Conservation (phyloP, 2,888 invertebrate species). For the Holacanthella duospinosa region DNA sequence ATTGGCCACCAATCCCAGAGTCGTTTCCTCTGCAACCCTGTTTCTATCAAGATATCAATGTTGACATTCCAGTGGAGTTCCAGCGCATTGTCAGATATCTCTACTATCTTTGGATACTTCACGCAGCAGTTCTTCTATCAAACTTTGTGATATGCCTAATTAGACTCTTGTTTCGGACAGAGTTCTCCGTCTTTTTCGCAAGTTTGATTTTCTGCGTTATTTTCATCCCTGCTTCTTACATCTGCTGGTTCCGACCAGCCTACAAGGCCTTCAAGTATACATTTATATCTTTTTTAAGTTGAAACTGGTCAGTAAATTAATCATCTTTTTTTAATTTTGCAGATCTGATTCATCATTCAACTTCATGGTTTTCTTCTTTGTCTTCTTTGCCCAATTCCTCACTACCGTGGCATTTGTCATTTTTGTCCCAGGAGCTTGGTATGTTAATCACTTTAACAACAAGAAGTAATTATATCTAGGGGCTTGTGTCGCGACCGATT, state of each 20-base stretch:
- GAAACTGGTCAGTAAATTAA: neutral
- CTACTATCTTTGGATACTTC: constrained; percentile 94
- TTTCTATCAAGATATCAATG: constrained; percentile 98
- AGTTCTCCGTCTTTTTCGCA: constrained; percentile 66
- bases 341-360: constrained; percentile 98
- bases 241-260: constrained; percentile 98
- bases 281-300: neutral
- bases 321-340: constrained; percentile 38
- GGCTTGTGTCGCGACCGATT: too few relatives aligned
- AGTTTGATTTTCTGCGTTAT: constrained; percentile 78
- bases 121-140: constrained; percentile 68
- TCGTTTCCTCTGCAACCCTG: constrained; percentile 91
- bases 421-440: constrained; percentile 82
- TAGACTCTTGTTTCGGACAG: constrained; percentile 52
- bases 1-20: constrained; percentile 95
- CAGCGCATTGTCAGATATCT: constrained; percentile 88
- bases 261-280: constrained; percentile 87
- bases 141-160: constrained; percentile 80
- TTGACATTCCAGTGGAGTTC: constrained; percentile 96
- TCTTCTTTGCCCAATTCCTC: constrained; percentile 91
- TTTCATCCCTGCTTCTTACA: constrained; percentile 91
- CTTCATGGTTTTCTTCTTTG: constrained; percentile 99
- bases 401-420: constrained; percentile 78
- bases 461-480: too few relatives aligned
- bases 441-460: constrained; percentile 26